Percentiles rank a stretch among this genome's conserved stretches.
Evolutionary conservation across 2,113 vertebrate genomes (phyloP).

Genomic region (Poeciliopsis prolifica): DNA sequence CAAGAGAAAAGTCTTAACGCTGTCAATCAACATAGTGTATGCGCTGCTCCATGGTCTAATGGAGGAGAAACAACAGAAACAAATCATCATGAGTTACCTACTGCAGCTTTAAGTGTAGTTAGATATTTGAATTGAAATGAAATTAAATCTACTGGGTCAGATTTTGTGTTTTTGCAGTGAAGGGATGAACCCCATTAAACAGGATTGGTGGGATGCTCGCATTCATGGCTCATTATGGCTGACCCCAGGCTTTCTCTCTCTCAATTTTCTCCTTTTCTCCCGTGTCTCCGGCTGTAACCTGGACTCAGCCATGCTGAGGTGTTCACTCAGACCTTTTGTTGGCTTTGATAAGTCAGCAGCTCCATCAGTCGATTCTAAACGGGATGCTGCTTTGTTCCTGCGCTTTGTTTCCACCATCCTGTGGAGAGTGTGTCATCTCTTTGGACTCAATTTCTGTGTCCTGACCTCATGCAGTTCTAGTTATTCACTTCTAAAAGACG

Average conservation of each 20-base stretch:
- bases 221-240: slow-evolving; percentile 86
- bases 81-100: no score
- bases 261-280: slow-evolving; percentile 71
- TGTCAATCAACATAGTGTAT: no score
- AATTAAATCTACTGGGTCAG: no score
- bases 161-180: slow-evolving; percentile 6
- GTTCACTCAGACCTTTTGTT: slow-evolving; percentile 85
- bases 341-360: slow-evolving; percentile 63
- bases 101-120: no score
- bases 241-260: slow-evolving; percentile 78
- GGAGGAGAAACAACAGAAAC: no score
- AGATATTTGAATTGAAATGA: no score
- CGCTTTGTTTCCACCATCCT: slow-evolving; percentile 50
- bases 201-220: slow-evolving; percentile 89
- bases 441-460: slow-evolving; percentile 37
- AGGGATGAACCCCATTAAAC: slow-evolving; percentile 92
- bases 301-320: slow-evolving; percentile 76
- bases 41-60: no score
- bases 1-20: no score
- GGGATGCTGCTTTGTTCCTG: slow-evolving; percentile 64
- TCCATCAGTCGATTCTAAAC: slow-evolving; percentile 70
- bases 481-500: not conserved
- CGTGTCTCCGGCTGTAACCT: slow-evolving; percentile 56
- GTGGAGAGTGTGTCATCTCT: slow-evolving; percentile 38
- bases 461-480: not conserved